Evolutionary conservation across 1,140 invertebrate species (phyloP).

Genomic region (Paraescarpia echinospica): DNA sequence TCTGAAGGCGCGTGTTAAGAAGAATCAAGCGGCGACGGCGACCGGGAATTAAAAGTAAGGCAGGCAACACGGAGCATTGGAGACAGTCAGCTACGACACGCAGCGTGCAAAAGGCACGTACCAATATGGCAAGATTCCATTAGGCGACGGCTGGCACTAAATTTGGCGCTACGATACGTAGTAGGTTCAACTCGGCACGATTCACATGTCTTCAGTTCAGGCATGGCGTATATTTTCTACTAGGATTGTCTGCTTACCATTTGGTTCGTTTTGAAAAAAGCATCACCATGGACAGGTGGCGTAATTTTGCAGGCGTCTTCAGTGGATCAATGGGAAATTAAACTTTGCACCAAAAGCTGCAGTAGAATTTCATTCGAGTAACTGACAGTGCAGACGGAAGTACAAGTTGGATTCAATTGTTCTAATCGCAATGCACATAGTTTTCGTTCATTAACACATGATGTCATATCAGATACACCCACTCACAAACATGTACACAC

Average conservation of each 20-base stretch:
- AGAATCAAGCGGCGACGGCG: not conserved
- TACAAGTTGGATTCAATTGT: not conserved
- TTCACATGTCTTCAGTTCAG: no score
- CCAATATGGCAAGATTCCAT: not conserved
- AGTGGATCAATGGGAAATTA: not conserved
- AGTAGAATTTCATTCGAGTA: not conserved
- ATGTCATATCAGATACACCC: not conserved
- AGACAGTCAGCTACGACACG: not conserved
- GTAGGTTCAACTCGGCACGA: no score
- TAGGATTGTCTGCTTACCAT: no score
- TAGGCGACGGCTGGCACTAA: not conserved
- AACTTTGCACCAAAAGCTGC: not conserved
- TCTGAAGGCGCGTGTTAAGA: not conserved
- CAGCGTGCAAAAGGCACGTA: not conserved
- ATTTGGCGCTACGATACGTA: no score
- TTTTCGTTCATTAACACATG: not conserved
- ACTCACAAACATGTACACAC: not conserved
- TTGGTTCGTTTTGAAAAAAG: no score
- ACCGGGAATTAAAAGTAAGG: not conserved
- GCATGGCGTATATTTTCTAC: no score
- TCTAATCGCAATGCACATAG: not conserved
- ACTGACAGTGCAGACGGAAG: no score
- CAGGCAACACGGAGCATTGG: no score
- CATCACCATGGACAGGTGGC: not conserved
- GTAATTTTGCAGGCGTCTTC: not conserved